Conservation (phyloP, 2,888 invertebrate genomes). For the Orthonychiurus folsomi region DNA sequence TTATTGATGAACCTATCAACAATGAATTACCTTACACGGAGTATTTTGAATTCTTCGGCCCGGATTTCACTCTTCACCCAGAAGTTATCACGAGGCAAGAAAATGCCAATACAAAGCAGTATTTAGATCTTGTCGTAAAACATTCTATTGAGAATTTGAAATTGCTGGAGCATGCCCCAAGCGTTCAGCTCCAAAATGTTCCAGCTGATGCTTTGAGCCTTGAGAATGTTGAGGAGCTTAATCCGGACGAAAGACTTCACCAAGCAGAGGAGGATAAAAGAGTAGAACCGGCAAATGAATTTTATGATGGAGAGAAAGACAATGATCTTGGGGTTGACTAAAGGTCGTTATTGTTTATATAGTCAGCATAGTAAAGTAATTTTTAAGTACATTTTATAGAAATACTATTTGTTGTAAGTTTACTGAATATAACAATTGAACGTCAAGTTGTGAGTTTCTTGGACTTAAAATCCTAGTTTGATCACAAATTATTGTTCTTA, state of each 20-base stretch:
- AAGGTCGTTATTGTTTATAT: too few relatives aligned
- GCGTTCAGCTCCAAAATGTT: conserved; percentile 94
- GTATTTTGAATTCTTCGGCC: conserved; percentile 93
- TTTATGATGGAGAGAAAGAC: conserved; percentile 82
- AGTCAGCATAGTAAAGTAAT: too few relatives aligned
- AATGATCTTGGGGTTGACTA: conserved; percentile 59
- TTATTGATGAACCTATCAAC: conserved; percentile 84
- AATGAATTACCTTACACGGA: conserved; percentile 93
- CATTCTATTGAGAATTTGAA: conserved; percentile 87
- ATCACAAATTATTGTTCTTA: too few relatives aligned
- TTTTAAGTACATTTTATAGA: too few relatives aligned
- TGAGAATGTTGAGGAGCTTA: conserved; percentile 64
- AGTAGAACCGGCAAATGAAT: conserved; percentile 76
- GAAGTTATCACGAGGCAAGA: conserved; percentile 77
- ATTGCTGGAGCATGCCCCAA: conserved; percentile 85
- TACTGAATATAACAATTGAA: too few relatives aligned
- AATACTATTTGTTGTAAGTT: too few relatives aligned
- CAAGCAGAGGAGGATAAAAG: conserved; percentile 68
- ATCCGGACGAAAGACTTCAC: conserved; percentile 66
- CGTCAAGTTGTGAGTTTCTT: too few relatives aligned
- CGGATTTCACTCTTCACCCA: conserved; percentile 91
- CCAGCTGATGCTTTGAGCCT: conserved; percentile 72
- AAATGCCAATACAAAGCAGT: conserved; percentile 92
- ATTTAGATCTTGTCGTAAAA: conserved; percentile 76
- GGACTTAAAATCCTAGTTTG: too few relatives aligned